These are phyloP conservation scores for Zophobas atratus DNA, from an alignment of 1,140 invertebrate species.

Conservation along the genomic window DNA sequence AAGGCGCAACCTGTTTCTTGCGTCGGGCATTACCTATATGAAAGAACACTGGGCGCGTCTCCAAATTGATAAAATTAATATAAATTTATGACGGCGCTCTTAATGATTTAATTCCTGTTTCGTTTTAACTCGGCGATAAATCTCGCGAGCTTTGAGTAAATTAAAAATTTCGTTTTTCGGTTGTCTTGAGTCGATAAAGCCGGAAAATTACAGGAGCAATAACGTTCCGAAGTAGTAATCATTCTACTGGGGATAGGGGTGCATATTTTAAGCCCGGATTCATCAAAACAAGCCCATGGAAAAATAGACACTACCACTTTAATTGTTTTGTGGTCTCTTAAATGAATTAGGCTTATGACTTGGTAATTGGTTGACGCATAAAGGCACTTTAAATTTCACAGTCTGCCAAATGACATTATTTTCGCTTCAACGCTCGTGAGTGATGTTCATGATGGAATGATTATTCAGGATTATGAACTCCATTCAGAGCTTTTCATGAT, in stretches of 20 bases:
- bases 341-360: conserved; percentile 40
- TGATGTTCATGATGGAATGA: conserved; percentile 18
- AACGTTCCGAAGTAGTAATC: conserved; percentile 35
- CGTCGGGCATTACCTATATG: conserved; percentile 24
- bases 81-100: conserved; percentile 26
- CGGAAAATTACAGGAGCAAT: conserved; percentile 31
- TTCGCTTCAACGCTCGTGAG: conserved; percentile 4
- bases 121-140: conserved; percentile 31
- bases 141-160: conserved; percentile 15
- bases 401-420: conserved; percentile 32
- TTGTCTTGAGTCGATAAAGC: conserved; percentile 15
- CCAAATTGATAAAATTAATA: conserved; percentile 38
- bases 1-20: conserved; percentile 30
- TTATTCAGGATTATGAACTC: conserved; percentile 21
- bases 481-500: conserved; percentile 5
- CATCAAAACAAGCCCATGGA: conserved; percentile 36
- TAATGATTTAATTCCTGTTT: conserved; percentile 42
- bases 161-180: conserved; percentile 27
- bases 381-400: conserved; percentile 40
- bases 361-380: conserved; percentile 27
- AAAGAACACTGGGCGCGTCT: conserved; percentile 27
- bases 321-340: conserved; percentile 38
- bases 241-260: conserved; percentile 29
- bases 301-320: conserved; percentile 34
- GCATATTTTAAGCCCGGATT: conserved; percentile 33